Conservation (phyloP, 2,888 invertebrate species). For the Escarpia spicata region DNA sequence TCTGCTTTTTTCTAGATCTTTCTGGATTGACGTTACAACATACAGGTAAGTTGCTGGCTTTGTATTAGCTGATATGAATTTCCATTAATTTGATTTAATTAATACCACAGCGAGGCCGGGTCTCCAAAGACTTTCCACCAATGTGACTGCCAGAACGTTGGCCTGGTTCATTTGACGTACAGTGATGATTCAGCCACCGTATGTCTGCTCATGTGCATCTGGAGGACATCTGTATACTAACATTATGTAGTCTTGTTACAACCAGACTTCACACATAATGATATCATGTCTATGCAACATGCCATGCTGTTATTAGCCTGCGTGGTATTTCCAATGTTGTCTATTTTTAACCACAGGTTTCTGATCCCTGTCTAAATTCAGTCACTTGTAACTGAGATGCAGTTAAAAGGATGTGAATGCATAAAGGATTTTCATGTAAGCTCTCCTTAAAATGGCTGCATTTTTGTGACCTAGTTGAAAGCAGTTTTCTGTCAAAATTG, state of each 20-base stretch:
- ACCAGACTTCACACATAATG: not conserved
- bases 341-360: no score
- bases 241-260: not conserved
- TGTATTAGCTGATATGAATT: not conserved
- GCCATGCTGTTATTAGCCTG: no score
- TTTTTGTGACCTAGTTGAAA: no score
- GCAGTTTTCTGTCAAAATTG: no score
- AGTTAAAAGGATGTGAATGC: no score
- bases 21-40: conserved; percentile 86
- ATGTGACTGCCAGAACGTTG: not conserved
- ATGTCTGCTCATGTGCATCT: not conserved
- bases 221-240: not conserved
- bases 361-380: no score
- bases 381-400: no score
- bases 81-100: not conserved
- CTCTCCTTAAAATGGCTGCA: no score
- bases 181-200: not conserved
- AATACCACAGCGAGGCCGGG: not conserved
- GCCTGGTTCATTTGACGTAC: not conserved
- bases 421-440: no score
- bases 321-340: no score
- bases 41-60: conserved; percentile 40
- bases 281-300: no score
- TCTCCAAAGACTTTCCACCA: no score
- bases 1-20: conserved; percentile 72